Evolutionary conservation across 2,797 vertebrate species (phyloP).

Genomic region (Triplophysa bombifrons): DNA sequence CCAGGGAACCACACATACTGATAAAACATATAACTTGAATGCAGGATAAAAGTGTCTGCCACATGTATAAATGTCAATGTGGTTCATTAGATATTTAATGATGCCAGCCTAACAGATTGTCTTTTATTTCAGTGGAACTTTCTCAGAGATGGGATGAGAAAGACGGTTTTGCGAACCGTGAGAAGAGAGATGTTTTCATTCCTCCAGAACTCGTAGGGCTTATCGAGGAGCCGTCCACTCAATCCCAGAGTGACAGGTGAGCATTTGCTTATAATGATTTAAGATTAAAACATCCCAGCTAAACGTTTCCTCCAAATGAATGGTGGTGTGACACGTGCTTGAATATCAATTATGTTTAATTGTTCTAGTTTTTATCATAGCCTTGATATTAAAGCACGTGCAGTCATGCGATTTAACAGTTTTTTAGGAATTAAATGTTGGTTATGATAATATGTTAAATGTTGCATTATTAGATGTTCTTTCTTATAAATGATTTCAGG

Average conservation of each 20-base stretch:
- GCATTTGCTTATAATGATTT: background rate
- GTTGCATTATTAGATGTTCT: background rate
- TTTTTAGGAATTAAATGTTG: background rate
- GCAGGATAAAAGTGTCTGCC: too few relatives aligned
- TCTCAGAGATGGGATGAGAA: slow-evolving; percentile 72
- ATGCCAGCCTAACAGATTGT: background rate
- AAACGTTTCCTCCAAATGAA: background rate
- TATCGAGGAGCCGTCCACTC: slow-evolving; percentile 69
- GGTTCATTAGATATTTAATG: background rate
- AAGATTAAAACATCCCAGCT: background rate
- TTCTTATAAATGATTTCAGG: background rate
- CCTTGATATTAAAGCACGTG: background rate
- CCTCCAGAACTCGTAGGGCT: slow-evolving; percentile 75
- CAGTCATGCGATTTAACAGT: background rate
- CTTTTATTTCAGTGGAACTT: slow-evolving; percentile 80
- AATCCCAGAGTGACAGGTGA: slow-evolving; percentile 62
- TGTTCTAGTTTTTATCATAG: background rate
- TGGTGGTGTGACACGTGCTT: background rate
- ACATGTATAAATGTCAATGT: background rate
- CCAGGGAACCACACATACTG: too few relatives aligned
- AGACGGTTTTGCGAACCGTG: slow-evolving; percentile 81
- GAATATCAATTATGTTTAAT: background rate
- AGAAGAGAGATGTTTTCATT: slow-evolving; percentile 78
- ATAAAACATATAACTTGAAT: too few relatives aligned
- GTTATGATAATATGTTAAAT: background rate